phyloP scores from a whole-genome alignment of 2,888 invertebrate species.

The Dryocosmus kuriphilus region DNA sequence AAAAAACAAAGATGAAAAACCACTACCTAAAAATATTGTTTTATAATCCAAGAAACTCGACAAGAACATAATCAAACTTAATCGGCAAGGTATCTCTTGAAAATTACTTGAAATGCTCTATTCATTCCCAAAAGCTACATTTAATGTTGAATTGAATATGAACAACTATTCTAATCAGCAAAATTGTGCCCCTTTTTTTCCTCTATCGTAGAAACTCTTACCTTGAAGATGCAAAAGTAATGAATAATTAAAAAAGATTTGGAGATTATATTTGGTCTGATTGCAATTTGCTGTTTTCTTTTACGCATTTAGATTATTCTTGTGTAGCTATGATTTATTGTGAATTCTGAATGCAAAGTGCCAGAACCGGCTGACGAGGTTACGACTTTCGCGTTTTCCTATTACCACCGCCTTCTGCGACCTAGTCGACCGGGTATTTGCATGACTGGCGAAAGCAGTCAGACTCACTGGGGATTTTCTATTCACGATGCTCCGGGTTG shows the following conservation, averaged over 20 bases:
- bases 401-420: slow-evolving; percentile 33
- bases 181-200: no score
- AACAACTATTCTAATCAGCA: no score
- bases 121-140: no score
- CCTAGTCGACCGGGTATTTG: slow-evolving; percentile 57
- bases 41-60: no score
- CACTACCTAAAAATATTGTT: no score
- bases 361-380: slow-evolving; percentile 47
- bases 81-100: no score
- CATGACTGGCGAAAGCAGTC: slow-evolving; percentile 61
- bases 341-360: slow-evolving; percentile 34
- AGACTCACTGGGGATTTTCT: slow-evolving; percentile 60
- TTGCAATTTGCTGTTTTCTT: slow-evolving; percentile 1
- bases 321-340: slow-evolving; percentile 30
- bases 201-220: no score
- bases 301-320: slow-evolving; percentile 24
- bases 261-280: background rate
- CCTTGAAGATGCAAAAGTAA: background rate
- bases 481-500: slow-evolving; percentile 55
- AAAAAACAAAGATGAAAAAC: no score
- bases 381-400: slow-evolving; percentile 51
- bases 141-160: no score
- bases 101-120: no score
- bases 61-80: no score
- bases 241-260: background rate